phyloP scores from a whole-genome alignment of 2,797 vertebrate species.

The Neosalanx taihuensis region DNA sequence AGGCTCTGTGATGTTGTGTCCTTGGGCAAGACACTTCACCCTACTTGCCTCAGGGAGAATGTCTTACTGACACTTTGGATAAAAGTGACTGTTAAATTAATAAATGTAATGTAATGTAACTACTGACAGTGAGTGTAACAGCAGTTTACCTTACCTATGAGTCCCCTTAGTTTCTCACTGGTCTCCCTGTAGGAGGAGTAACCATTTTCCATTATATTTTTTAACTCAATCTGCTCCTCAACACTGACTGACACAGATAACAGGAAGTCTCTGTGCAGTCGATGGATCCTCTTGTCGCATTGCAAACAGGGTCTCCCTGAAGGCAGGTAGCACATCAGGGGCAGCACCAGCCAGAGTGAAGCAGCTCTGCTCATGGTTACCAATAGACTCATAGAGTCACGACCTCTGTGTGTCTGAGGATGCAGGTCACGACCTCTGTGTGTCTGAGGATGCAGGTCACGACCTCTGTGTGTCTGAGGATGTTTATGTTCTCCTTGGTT shows the following conservation, averaged over 20 bases:
- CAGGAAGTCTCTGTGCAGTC: constrained; percentile 61
- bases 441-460: no score
- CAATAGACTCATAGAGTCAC: not conserved
- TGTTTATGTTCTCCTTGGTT: no score
- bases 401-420: no score
- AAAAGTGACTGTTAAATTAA: no score
- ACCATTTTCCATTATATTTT: constrained; percentile 51
- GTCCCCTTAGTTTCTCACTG: constrained; percentile 44
- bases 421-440: not conserved
- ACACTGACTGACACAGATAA: constrained; percentile 36
- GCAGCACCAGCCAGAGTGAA: constrained; percentile 32
- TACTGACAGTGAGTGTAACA: no score
- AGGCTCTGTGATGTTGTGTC: no score
- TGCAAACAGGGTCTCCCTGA: constrained; percentile 63
- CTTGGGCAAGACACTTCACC: no score
- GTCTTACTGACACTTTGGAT: no score
- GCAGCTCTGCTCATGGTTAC: not conserved
- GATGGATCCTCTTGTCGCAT: constrained; percentile 60
- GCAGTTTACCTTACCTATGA: constrained; percentile 62
- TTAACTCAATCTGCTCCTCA: constrained; percentile 49
- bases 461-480: no score
- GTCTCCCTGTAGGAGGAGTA: constrained; percentile 54
- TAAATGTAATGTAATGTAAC: no score
- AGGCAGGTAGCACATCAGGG: constrained; percentile 38
- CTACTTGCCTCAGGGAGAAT: no score